Evolutionary conservation across 1,140 invertebrate genomes (phyloP), one percentile per base, ranked within the genome.

Genomic region (Euura lappo): DNA sequence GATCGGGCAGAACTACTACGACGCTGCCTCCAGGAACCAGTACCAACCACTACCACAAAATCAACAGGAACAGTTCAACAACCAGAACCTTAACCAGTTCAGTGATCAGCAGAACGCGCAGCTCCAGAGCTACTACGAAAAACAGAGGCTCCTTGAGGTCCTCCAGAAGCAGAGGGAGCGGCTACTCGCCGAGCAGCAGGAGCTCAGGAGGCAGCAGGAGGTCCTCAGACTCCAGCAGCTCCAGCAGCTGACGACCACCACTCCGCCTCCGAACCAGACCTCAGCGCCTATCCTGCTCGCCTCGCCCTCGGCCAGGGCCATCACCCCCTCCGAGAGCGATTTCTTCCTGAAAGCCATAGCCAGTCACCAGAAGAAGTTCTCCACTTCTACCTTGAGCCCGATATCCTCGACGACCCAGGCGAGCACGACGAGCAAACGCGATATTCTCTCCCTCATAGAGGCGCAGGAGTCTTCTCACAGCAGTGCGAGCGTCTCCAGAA

Each of bases 121-220:
- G 65, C 79, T 91, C 0, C 88, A 89, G 74, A 86, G 88, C 4
- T 90, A 89, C 69, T 87, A 90, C 47, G 91, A 92, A 79, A 91
- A 93, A 79, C 89, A 93, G 77, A 90, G 91, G 5, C 89, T 93
- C 75, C 81, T 91, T 74, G 91, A 92, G 77, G 77, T 89, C 2
- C 66, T 87, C 0, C 81, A 86, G 65, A 82, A 86, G 2, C 87
- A 88, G 65, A 74, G 82, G 8, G 84, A 88, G 44, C 85, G 86
- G 28, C 72, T 88, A 44, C 74, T 88, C 11, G 44, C 81, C 8
- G 85, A 88, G 46, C 85, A 87, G 28, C 85, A 86, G 43, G 86
- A 87, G 51, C 43, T 87, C 1, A 80, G 81, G n/a, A 83, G 83
- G 10, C 86, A 87, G 7, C 86, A 87, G 47, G 86, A 80, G 81